These are phyloP conservation scores for Enteromius viviparus DNA, from an alignment of 2,797 vertebrate species.

Conservation along the genomic window DNA sequence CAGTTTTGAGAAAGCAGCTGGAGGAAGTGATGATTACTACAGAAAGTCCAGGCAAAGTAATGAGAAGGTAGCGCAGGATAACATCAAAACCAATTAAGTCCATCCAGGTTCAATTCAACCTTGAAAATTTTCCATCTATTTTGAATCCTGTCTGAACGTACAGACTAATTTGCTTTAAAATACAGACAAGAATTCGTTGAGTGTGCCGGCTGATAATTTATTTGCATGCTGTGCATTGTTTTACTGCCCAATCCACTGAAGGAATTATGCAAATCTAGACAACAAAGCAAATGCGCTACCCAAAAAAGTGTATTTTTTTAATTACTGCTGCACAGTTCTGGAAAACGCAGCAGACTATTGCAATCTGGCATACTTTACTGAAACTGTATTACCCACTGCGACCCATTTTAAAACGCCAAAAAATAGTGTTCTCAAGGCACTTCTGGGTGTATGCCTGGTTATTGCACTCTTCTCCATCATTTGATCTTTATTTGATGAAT, in stretches of 20 bases:
- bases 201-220: conserved; percentile 11
- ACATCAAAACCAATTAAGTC: conserved; percentile 52
- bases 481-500: not conserved
- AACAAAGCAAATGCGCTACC: not conserved
- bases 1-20: conserved; percentile 30
- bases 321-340: not conserved
- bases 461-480: conserved; percentile 8
- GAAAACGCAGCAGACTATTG: not conserved
- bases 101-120: conserved; percentile 34
- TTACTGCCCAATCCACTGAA: conserved; percentile 15
- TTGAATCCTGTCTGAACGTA: conserved; percentile 19
- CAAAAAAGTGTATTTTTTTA: not conserved
- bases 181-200: not conserved
- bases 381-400: not conserved
- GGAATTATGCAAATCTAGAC: conserved; percentile 24
- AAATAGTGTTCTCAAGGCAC: not conserved
- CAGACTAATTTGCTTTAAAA: not conserved
- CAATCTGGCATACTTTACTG: conserved; percentile 6
- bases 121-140: conserved; percentile 18
- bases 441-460: conserved; percentile 6
- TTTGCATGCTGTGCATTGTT: conserved; percentile 7
- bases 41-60: conserved; percentile 41
- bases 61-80: conserved; percentile 47
- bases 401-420: not conserved
- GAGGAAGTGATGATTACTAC: conserved; percentile 44